phyloP scores from a whole-genome alignment of 2,888 invertebrate species.

The Apodemia hepburni region DNA sequence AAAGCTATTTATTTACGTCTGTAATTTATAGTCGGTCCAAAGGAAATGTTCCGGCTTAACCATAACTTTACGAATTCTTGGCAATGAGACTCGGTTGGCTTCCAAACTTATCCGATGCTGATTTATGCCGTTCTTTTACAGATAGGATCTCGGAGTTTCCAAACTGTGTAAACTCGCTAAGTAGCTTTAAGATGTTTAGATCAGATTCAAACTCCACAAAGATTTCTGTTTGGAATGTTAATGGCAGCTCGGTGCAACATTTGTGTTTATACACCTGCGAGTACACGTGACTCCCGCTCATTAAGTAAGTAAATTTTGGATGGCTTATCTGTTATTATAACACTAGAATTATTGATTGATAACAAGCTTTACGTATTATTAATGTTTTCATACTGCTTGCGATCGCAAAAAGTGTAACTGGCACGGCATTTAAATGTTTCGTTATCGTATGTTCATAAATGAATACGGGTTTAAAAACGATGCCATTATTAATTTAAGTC shows the following conservation, averaged over 20 bases:
- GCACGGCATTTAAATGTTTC: too few relatives aligned
- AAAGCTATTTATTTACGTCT: slow-evolving; percentile 4
- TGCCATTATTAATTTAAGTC: too few relatives aligned
- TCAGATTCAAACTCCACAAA: slow-evolving; percentile 9
- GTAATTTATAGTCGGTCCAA: slow-evolving; percentile 4
- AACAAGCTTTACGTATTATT: too few relatives aligned
- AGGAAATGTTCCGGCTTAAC: slow-evolving; percentile 7
- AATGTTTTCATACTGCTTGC: too few relatives aligned
- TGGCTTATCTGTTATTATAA: too few relatives aligned
- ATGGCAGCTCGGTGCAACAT: not conserved
- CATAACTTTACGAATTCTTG: slow-evolving; percentile 11
- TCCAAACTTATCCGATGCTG: slow-evolving; percentile 13
- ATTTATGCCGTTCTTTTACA: slow-evolving; percentile 11
- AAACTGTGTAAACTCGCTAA: slow-evolving; percentile 11
- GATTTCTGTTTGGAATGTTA: slow-evolving; percentile 2
- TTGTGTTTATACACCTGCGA: not conserved
- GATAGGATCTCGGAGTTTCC: slow-evolving; percentile 4
- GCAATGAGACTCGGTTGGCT: slow-evolving; percentile 10
- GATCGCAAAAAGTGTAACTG: too few relatives aligned
- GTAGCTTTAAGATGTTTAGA: slow-evolving; percentile 13
- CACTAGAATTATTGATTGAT: too few relatives aligned
- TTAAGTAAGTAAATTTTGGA: too few relatives aligned
- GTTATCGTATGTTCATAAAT: too few relatives aligned
- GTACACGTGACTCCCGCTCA: too few relatives aligned
- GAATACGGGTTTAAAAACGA: too few relatives aligned